phyloP scores from a whole-genome alignment of 2,888 invertebrate genomes.

The Halictus ligatus region DNA sequence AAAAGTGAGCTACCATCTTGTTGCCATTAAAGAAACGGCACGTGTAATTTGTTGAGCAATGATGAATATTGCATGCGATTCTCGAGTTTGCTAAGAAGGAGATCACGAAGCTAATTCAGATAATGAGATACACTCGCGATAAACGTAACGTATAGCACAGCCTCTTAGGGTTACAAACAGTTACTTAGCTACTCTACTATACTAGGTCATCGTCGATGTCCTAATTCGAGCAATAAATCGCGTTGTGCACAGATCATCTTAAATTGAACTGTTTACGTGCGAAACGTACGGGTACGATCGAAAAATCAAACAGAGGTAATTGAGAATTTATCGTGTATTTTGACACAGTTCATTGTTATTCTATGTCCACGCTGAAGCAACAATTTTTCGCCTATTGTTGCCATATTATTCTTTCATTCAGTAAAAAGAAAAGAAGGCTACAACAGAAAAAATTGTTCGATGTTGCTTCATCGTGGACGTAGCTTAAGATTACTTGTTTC shows the following conservation, averaged over 20 bases:
- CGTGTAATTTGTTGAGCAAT: too few relatives aligned
- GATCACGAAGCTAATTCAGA: not conserved
- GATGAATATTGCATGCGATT: too few relatives aligned
- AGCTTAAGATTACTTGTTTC: too few relatives aligned
- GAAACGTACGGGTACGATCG: not conserved
- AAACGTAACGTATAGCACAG: too few relatives aligned
- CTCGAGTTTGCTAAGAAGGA: too few relatives aligned
- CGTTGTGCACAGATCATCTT: not conserved
- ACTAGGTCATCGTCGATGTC: slow-evolving; percentile 1
- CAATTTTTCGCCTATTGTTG: too few relatives aligned
- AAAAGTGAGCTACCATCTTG: too few relatives aligned
- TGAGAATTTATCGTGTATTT: not conserved
- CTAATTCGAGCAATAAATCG: slow-evolving; percentile 1
- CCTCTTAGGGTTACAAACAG: too few relatives aligned
- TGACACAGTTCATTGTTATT: not conserved
- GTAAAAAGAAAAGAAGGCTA: not conserved
- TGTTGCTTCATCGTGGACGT: too few relatives aligned
- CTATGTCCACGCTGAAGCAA: not conserved
- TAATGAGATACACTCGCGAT: not conserved
- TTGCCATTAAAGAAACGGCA: too few relatives aligned
- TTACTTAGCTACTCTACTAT: not conserved
- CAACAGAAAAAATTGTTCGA: not conserved
- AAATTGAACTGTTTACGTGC: not conserved
- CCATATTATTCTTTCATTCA: too few relatives aligned
- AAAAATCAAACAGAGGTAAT: not conserved